Conservation (phyloP, 2,888 invertebrate genomes). For the Phlogophora meticulosa region DNA sequence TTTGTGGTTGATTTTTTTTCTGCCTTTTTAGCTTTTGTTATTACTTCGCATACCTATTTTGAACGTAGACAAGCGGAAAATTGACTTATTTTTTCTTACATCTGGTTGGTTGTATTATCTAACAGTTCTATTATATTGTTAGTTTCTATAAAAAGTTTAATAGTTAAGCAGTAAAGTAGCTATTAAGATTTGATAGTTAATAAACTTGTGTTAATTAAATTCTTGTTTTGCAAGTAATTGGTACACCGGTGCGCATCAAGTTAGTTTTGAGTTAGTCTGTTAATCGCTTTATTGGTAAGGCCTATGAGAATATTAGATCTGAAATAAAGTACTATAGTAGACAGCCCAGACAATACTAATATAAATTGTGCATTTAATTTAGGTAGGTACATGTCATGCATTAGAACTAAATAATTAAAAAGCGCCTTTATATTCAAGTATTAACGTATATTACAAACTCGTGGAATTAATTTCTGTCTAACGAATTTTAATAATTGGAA, state of each 20-base stretch:
- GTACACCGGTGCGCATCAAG: slow-evolving; percentile 4
- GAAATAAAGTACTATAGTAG: slow-evolving; percentile 13
- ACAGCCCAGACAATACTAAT: slow-evolving; percentile 12
- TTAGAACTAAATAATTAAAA: slow-evolving; percentile 25
- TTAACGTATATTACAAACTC: slow-evolving; percentile 20
- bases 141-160: slow-evolving; percentile 16
- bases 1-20: slow-evolving; percentile 36
- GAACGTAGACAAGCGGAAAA: slow-evolving; percentile 7
- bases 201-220: slow-evolving; percentile 22
- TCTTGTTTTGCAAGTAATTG: slow-evolving; percentile 35
- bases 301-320: slow-evolving; percentile 12
- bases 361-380: slow-evolving; percentile 30
- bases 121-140: slow-evolving; percentile 3
- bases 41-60: slow-evolving; percentile 5
- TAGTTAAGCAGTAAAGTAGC: slow-evolving; percentile 17
- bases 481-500: slow-evolving; percentile 64
- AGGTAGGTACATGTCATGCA: slow-evolving; percentile 13
- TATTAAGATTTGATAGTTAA: slow-evolving; percentile 33
- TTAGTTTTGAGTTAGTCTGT: slow-evolving; percentile 5
- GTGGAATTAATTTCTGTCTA: slow-evolving; percentile 52
- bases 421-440: slow-evolving; percentile 33
- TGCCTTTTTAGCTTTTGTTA: slow-evolving; percentile 10
- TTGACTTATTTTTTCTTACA: slow-evolving; percentile 18
- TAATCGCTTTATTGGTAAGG: slow-evolving; percentile 15
- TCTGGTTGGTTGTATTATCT: neutral